phyloP scores from a whole-genome alignment of 2,113 vertebrate genomes.

The Okapia johnstoni region DNA sequence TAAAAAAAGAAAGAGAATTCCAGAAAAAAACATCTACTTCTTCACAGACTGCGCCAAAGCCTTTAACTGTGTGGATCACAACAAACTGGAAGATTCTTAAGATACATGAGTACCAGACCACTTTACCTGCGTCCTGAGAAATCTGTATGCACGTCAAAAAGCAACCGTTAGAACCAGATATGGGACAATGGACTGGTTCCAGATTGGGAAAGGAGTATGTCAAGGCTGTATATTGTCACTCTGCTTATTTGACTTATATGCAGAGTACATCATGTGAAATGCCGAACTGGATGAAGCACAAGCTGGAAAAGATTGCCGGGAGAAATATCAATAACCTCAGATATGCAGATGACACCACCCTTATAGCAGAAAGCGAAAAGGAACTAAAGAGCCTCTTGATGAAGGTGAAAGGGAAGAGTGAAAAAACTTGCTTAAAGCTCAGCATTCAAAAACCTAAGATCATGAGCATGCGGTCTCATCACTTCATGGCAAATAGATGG shows the following conservation, averaged over 20 bases:
- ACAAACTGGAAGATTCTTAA: neutral
- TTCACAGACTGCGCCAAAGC: neutral
- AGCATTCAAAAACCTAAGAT: neutral
- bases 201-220: neutral
- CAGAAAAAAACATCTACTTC: neutral
- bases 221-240: neutral
- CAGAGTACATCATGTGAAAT: neutral
- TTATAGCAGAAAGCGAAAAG: neutral
- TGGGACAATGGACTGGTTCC: neutral
- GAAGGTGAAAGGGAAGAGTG: neutral
- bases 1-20: neutral
- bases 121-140: neutral
- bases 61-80: neutral
- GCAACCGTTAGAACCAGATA: neutral
- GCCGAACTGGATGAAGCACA: neutral
- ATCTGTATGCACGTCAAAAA: neutral
- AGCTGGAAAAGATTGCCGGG: neutral
- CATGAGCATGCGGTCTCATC: neutral
- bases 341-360: neutral
- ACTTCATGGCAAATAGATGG: neutral
- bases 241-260: neutral
- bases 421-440: neutral
- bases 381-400: neutral
- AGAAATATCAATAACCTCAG: neutral
- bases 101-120: neutral